These are phyloP conservation scores for Tragelaphus oryx DNA, from an alignment of 2,797 vertebrate species.

Conservation along the genomic window DNA sequence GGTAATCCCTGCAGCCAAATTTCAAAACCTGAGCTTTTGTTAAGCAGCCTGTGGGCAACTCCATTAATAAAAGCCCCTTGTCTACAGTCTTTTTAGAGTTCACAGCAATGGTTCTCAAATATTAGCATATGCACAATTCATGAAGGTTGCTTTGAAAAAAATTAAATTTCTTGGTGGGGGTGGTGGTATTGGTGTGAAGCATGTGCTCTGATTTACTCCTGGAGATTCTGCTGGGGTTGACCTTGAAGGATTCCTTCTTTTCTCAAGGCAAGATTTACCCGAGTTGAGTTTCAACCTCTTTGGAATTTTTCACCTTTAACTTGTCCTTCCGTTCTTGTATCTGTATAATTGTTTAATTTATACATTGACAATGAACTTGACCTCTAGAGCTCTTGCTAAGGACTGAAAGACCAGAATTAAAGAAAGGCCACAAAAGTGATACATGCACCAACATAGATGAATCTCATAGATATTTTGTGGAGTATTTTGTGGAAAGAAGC, in stretches of 20 bases:
- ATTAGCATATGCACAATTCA: not conserved
- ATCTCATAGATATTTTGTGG: not conserved
- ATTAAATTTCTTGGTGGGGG: not conserved
- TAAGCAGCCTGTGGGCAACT: not conserved
- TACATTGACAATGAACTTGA: not conserved
- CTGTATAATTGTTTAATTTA: not conserved
- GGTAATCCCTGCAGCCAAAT: slow-evolving; percentile 5
- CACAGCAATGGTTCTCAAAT: not conserved
- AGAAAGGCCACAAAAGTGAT: not conserved
- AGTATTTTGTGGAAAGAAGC: not conserved
- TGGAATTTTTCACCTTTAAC: not conserved
- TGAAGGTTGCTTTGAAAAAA: not conserved
- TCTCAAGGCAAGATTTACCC: not conserved
- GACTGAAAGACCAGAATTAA: not conserved
- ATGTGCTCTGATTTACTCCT: not conserved
- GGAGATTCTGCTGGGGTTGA: not conserved
- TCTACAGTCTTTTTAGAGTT: not conserved
- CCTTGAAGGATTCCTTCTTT: not conserved
- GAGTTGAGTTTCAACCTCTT: not conserved
- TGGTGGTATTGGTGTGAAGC: not conserved
- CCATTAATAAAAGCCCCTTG: not conserved
- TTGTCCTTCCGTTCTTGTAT: not conserved
- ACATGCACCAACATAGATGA: not conserved
- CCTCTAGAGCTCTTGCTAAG: not conserved
- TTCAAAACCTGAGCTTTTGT: slow-evolving; percentile 28